These are phyloP conservation scores for Cephalopholis sonnerati DNA, from an alignment of 2,113 vertebrate species.

Conservation along the genomic window DNA sequence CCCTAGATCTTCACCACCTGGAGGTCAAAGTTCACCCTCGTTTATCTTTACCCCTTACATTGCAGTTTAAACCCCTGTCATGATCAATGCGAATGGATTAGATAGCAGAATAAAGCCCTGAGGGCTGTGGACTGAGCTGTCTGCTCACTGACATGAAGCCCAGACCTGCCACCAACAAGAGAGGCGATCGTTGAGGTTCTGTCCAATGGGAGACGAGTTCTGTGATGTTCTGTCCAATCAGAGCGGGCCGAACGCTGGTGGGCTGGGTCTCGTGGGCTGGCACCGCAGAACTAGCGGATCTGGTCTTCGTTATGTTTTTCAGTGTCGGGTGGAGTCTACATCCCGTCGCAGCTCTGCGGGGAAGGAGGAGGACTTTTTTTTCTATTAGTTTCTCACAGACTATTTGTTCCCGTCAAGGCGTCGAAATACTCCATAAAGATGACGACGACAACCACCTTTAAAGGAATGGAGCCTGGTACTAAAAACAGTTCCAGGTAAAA, in stretches of 20 bases:
- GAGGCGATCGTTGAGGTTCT: background rate
- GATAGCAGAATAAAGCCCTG: background rate
- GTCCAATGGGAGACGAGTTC: constrained; percentile 69
- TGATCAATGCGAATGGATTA: constrained; percentile 7
- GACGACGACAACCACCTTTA: constrained; percentile 96
- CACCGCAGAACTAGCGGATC: constrained; percentile 73
- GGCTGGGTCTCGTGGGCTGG: constrained; percentile 77
- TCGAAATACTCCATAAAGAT: constrained; percentile 78
- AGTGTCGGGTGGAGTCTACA: constrained; percentile 85
- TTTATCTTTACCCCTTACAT: background rate
- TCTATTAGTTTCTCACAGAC: constrained; percentile 37
- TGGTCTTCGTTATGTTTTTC: constrained; percentile 54
- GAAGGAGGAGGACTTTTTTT: constrained; percentile 53
- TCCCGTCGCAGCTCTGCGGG: constrained; percentile 72
- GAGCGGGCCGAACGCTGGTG: constrained; percentile 33
- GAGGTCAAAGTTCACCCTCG: background rate
- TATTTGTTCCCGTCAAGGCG: constrained; percentile 31
- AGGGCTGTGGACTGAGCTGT: constrained; percentile 24
- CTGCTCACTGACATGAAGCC: constrained; percentile 55
- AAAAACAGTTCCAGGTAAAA: constrained; percentile 96
- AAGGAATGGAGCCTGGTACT: constrained; percentile 93
- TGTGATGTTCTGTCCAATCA: constrained; percentile 74
- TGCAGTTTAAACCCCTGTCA: background rate
- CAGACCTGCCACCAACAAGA: constrained; percentile 69
- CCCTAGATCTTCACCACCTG: background rate